A percentile compares a stretch with the other conserved stretches of the same genome.
These are phyloP conservation scores for Oostethus manadensis DNA, from an alignment of 2,113 vertebrate species.

Conservation along the genomic window DNA sequence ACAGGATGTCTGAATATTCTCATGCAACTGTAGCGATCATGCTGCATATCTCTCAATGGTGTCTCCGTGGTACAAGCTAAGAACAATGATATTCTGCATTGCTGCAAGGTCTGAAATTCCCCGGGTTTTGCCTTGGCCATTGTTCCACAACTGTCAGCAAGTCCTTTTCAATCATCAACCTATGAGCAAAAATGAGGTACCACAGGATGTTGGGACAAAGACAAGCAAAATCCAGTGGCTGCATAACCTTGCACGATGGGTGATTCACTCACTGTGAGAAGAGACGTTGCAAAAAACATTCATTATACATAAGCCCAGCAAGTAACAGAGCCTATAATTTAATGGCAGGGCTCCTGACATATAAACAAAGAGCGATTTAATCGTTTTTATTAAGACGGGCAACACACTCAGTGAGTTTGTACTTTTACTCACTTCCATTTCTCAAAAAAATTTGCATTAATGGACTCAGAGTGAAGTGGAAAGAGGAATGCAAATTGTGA, in stretches of 20 bases:
- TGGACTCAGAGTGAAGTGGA: slow-evolving; percentile 31
- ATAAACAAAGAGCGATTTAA: slow-evolving; percentile 24
- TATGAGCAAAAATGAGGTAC: slow-evolving; percentile 36
- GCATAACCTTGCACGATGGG: slow-evolving; percentile 38
- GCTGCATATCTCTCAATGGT: slow-evolving; percentile 41
- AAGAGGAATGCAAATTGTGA: slow-evolving; percentile 27
- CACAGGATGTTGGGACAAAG: slow-evolving; percentile 48
- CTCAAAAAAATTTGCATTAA: slow-evolving; percentile 48
- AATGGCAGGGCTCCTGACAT: slow-evolving; percentile 10
- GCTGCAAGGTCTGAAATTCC: slow-evolving; percentile 36
- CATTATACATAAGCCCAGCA: slow-evolving; percentile 8
- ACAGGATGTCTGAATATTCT: slow-evolving; percentile 32
- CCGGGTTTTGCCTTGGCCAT: slow-evolving; percentile 38
- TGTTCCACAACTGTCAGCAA: slow-evolving; percentile 54
- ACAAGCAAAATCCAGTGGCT: slow-evolving; percentile 42
- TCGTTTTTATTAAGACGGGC: slow-evolving; percentile 19
- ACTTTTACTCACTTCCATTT: slow-evolving; percentile 32
- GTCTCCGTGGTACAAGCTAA: slow-evolving; percentile 40
- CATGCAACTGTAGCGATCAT: slow-evolving; percentile 23
- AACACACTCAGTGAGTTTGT: slow-evolving; percentile 24
- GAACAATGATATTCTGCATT: slow-evolving; percentile 54
- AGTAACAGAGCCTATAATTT: slow-evolving; percentile 20
- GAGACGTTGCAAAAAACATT: slow-evolving; percentile 21
- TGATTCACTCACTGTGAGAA: slow-evolving; percentile 28
- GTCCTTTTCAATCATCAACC: slow-evolving; percentile 61